Conservation (phyloP, 2,797 vertebrate genomes). For the Orientallactaga sibirica region DNA sequence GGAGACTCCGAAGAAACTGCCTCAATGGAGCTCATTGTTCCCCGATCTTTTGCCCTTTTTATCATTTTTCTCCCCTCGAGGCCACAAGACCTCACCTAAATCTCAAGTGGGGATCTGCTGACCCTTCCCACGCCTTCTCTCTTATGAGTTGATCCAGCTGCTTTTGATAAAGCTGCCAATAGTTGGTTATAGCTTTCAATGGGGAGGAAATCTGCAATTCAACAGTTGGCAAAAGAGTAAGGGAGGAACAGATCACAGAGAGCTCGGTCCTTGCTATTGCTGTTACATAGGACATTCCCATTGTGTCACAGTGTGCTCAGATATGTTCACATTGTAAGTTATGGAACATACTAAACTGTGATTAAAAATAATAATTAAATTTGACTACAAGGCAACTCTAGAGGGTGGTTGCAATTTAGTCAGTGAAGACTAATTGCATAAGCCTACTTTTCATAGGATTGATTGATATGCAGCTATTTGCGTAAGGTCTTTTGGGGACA, state of each 20-base stretch:
- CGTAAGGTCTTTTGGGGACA: not conserved
- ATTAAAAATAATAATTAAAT: conserved; percentile 1
- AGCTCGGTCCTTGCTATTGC: not conserved
- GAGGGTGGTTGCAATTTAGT: not conserved
- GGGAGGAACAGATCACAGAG: not conserved
- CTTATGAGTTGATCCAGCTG: too few species aligned
- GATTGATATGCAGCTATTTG: not conserved
- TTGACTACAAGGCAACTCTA: conserved; percentile 1
- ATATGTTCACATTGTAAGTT: not conserved
- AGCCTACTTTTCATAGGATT: not conserved
- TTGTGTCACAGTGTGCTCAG: not conserved
- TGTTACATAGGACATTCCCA: not conserved
- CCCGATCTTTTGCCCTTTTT: too few species aligned
- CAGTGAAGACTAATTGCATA: not conserved
- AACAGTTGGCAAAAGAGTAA: not conserved
- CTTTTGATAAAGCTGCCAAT: too few species aligned
- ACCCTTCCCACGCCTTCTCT: too few species aligned
- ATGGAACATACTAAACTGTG: not conserved
- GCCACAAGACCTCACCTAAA: too few species aligned
- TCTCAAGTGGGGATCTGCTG: too few species aligned
- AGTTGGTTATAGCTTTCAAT: too few species aligned
- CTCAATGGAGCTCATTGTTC: too few species aligned
- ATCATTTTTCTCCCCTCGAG: too few species aligned
- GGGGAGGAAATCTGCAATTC: too few species aligned
- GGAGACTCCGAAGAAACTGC: too few species aligned